These are phyloP conservation scores for Ommatoiulus sabulosus DNA, from an alignment of 2,888 invertebrate species.

Conservation along the genomic window DNA sequence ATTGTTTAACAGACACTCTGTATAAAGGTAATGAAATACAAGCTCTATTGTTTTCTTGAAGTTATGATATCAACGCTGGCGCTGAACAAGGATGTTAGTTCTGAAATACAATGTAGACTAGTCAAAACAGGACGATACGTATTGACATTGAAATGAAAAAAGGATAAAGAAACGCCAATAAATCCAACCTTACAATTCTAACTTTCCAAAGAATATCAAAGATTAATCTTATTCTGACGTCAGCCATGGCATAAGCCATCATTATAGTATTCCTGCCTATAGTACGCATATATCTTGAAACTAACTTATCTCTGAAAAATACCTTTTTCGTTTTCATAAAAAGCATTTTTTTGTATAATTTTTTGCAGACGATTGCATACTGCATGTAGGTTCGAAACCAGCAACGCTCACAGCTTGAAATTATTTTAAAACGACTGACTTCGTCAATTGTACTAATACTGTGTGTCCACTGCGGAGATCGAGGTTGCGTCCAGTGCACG, in stretches of 20 bases:
- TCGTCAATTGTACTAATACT: not conserved
- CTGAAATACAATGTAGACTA: too few relatives aligned
- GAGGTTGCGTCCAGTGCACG: not conserved
- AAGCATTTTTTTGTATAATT: not conserved
- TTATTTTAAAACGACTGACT: not conserved
- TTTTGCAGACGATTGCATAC: not conserved
- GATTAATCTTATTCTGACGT: not conserved
- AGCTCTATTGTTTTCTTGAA: too few relatives aligned
- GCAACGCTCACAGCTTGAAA: not conserved
- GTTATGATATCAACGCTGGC: too few relatives aligned
- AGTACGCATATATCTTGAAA: not conserved
- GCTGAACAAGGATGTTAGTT: too few relatives aligned
- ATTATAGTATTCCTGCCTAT: not conserved
- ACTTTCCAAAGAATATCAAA: not conserved
- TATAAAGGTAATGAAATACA: not conserved
- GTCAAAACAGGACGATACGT: too few relatives aligned
- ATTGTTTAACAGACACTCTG: not conserved
- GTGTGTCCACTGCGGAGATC: not conserved
- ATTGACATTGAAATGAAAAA: too few relatives aligned
- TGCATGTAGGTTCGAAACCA: not conserved
- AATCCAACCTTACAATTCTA: not conserved
- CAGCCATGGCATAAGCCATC: not conserved
- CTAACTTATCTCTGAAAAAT: not conserved
- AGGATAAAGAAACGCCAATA: too few relatives aligned
- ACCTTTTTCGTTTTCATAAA: not conserved